Evolutionary conservation across 2,888 invertebrate species (phyloP).

Genomic region (Tubulanus polymorphus): DNA sequence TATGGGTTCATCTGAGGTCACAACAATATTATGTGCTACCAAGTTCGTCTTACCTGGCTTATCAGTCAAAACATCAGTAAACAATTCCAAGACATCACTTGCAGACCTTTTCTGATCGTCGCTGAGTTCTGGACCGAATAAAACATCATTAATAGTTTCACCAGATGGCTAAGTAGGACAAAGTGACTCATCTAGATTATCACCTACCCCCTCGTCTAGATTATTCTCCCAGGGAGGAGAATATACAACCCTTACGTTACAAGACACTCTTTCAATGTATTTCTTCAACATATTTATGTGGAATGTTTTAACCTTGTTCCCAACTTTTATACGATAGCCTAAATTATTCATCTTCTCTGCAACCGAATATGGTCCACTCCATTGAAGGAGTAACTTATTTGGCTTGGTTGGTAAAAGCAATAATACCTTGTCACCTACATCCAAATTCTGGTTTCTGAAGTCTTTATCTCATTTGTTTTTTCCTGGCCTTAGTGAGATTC

Average conservation of each 20-base stretch:
- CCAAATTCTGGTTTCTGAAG: slow-evolving; percentile 1
- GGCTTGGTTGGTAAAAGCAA: slow-evolving; percentile 11
- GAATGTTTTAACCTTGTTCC: slow-evolving; percentile 3
- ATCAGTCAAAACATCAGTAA: slow-evolving; percentile 9
- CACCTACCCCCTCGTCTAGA: neutral
- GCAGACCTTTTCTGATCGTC: slow-evolving; percentile 3
- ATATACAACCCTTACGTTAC: neutral
- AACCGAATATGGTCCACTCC: slow-evolving; percentile 17
- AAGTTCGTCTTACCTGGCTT: slow-evolving; percentile 4
- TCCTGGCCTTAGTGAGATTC: neutral
- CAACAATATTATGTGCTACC: neutral
- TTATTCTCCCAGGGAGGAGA: too few relatives aligned
- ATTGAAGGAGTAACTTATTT: slow-evolving; percentile 12
- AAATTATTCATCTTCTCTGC: neutral
- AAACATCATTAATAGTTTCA: slow-evolving; percentile 5
- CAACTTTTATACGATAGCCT: slow-evolving; percentile 7
- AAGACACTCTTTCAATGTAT: slow-evolving; percentile 1
- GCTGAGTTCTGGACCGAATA: neutral
- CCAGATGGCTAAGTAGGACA: neutral
- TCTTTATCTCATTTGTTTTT: slow-evolving; percentile 7
- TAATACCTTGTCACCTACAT: slow-evolving; percentile 11
- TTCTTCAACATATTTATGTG: slow-evolving; percentile 17
- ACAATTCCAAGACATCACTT: neutral
- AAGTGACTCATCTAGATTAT: neutral
- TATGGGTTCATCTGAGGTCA: slow-evolving; percentile 2